Evolutionary conservation across 2,113 vertebrate species (phyloP).

Genomic region (Syngnathus typhle): DNA sequence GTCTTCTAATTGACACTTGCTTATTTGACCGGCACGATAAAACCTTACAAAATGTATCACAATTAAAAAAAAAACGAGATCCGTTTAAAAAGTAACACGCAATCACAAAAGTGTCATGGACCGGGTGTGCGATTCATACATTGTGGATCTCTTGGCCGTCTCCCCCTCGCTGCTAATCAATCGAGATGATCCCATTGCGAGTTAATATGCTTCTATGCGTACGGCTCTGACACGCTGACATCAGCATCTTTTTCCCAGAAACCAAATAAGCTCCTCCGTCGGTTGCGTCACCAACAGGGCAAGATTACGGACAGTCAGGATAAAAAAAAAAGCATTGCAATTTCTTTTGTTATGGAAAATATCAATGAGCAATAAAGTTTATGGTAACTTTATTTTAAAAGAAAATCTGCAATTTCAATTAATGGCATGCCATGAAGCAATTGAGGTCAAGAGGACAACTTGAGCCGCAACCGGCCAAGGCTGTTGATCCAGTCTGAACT

Average conservation of each 20-base stretch:
- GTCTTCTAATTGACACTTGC: constrained; percentile 3
- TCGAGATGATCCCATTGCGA: constrained; percentile 16
- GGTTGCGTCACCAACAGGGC: constrained; percentile 24
- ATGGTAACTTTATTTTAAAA: not conserved
- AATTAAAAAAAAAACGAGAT: not conserved
- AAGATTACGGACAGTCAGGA: constrained; percentile 17
- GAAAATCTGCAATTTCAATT: not conserved
- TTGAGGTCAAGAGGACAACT: too few species aligned
- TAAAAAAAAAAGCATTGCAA: constrained; percentile 12
- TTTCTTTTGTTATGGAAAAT: too few species aligned
- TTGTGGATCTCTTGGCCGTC: not conserved
- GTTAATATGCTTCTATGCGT: constrained; percentile 12
- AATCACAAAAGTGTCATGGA: constrained; percentile 3
- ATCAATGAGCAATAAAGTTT: too few species aligned
- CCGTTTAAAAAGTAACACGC: not conserved
- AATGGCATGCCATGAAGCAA: too few species aligned
- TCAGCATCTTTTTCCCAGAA: constrained; percentile 63
- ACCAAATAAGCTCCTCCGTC: constrained; percentile 44
- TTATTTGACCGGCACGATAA: not conserved
- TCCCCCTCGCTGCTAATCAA: constrained; percentile 7
- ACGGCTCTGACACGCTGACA: constrained; percentile 59
- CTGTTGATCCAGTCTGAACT: too few species aligned
- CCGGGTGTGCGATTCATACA: constrained; percentile 1
- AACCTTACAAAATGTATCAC: not conserved
- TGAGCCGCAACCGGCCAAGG: too few species aligned